Conservation (phyloP, 2,113 vertebrate species). For the Hyaena hyaena region DNA sequence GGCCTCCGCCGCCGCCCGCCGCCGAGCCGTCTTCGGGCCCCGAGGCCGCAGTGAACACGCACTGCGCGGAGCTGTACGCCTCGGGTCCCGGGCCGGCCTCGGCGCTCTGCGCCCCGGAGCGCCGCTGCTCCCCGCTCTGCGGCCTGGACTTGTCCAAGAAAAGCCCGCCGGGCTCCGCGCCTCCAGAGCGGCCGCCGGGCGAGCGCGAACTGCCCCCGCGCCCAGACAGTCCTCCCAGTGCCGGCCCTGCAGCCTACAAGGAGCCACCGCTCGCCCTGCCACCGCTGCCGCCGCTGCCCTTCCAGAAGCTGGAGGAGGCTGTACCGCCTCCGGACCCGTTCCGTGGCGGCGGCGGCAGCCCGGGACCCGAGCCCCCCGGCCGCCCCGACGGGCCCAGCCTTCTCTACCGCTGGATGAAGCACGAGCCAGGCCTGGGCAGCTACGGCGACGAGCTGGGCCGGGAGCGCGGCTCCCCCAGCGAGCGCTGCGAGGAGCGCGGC, state of each 20-base stretch:
- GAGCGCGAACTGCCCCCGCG: conserved; percentile 86
- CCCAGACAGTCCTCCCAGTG: conserved; percentile 84
- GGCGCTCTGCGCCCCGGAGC: conserved; percentile 88
- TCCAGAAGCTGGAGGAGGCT: conserved; percentile 79
- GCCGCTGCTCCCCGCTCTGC: conserved; percentile 94
- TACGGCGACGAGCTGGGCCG: conserved; percentile 93
- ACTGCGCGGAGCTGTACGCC: conserved; percentile 94
- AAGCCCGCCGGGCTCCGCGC: conserved; percentile 91
- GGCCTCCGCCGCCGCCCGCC: conserved; percentile 82
- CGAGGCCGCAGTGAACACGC: conserved; percentile 89
- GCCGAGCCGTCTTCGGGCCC: conserved; percentile 84
- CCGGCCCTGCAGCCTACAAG: conserved; percentile 87
- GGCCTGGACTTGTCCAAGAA: conserved; percentile 98
- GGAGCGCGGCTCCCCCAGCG: conserved; percentile 76
- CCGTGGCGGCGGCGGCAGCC: conserved; percentile 83
- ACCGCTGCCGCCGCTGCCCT: conserved; percentile 71
- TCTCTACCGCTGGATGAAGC: conserved; percentile 97
- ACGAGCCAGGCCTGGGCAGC: conserved; percentile 91
- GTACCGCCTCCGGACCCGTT: conserved; percentile 77
- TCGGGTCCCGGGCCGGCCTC: conserved; percentile 89
- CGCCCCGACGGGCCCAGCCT: conserved; percentile 88
- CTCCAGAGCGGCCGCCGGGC: conserved; percentile 84
- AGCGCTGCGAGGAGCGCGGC: conserved; percentile 72
- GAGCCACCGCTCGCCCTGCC: conserved; percentile 81
- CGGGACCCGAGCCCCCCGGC: conserved; percentile 88